phyloP scores from a whole-genome alignment of 2,113 vertebrate genomes.

The Apaloderma vittatum region DNA sequence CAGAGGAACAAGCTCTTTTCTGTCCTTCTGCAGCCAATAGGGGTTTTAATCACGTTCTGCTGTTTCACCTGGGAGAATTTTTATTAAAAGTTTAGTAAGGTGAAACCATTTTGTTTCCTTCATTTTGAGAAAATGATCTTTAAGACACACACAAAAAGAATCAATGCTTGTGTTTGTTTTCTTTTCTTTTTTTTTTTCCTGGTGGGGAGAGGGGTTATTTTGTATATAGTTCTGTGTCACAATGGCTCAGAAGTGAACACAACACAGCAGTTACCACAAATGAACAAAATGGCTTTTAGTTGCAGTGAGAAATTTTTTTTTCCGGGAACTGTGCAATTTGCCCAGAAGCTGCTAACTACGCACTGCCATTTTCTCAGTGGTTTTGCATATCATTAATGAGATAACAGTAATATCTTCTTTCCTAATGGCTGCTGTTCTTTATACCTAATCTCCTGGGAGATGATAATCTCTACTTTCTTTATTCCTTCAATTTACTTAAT shows the following conservation, averaged over 20 bases:
- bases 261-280: not conserved
- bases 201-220: not conserved
- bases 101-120: slow-evolving; percentile 4
- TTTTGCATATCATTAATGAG: not conserved
- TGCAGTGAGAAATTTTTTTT: not conserved
- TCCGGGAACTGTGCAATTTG: not conserved
- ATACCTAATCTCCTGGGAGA: not conserved
- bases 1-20: not conserved
- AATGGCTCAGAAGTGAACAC: not conserved
- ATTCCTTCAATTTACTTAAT: not conserved
- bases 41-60: not conserved
- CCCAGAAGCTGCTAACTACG: not conserved
- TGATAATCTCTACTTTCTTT: not conserved
- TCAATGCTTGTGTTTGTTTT: not conserved
- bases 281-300: not conserved
- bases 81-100: not conserved
- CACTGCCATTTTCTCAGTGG: not conserved
- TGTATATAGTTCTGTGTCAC: not conserved
- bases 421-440: not conserved
- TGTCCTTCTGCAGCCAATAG: not conserved
- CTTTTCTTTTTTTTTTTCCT: not conserved
- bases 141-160: not conserved
- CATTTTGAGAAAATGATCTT: not conserved
- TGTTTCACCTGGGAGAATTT: not conserved
- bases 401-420: not conserved